phyloP scores from a whole-genome alignment of 2,888 invertebrate genomes.

The Parnassius glacialis region DNA sequence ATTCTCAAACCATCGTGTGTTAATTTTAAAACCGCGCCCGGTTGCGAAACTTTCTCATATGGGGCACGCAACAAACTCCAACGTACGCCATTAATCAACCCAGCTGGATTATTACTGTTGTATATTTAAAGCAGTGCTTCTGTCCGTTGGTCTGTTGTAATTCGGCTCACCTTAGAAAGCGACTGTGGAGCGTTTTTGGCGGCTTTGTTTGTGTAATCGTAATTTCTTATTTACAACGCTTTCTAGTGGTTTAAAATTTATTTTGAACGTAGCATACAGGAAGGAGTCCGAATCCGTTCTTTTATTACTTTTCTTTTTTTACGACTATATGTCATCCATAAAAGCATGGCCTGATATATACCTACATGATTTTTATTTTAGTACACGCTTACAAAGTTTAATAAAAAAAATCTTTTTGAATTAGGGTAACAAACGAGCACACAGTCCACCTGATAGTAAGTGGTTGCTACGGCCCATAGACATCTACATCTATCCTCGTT shows the following conservation, averaged over 20 bases:
- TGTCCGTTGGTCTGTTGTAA: conserved; percentile 13
- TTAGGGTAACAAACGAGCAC: too few relatives aligned
- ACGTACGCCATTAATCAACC: conserved; percentile 14
- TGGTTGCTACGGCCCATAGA: too few relatives aligned
- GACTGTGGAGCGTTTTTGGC: not conserved
- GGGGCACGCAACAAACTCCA: conserved; percentile 7
- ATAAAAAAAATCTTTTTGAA: too few relatives aligned
- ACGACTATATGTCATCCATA: too few relatives aligned
- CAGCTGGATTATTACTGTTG: conserved; percentile 15
- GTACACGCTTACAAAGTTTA: too few relatives aligned
- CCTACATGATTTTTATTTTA: too few relatives aligned
- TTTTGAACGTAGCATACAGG: not conserved
- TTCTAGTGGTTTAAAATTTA: not conserved
- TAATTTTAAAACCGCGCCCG: conserved; percentile 11
- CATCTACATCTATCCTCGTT: too few relatives aligned
- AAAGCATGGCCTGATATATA: too few relatives aligned
- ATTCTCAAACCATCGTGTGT: conserved; percentile 7
- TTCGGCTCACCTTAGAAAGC: not conserved
- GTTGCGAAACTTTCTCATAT: conserved; percentile 17
- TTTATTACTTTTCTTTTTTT: too few relatives aligned
- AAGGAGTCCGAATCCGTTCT: too few relatives aligned
- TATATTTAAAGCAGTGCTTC: conserved; percentile 15
- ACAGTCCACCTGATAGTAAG: too few relatives aligned
- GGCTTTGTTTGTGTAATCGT: not conserved
- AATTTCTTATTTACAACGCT: not conserved